Evolutionary conservation across 37 sponge, comb jelly and placozoan species (phyloP).

Genomic region (Axinella damicornis): DNA sequence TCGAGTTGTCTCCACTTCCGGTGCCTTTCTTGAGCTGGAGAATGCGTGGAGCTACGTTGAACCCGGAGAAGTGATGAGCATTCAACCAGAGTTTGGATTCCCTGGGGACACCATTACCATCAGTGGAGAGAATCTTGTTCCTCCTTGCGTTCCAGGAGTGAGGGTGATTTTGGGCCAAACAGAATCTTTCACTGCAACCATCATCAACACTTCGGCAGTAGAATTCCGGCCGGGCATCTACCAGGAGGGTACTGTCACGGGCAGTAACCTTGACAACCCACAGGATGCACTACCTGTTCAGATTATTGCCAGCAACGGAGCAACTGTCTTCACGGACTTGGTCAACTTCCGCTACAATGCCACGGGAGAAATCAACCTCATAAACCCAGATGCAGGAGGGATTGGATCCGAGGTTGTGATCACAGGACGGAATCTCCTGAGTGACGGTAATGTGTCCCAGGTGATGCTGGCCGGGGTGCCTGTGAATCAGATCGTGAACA

Average conservation of each 20-base stretch:
- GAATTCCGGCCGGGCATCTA: constrained; percentile 42
- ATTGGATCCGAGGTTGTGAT: constrained; percentile 53
- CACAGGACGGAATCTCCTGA: constrained; percentile 59
- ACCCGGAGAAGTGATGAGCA: constrained; percentile 30
- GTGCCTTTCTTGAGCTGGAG: constrained; percentile 42
- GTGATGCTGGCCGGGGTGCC: constrained; percentile 45
- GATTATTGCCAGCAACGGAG: constrained; percentile 40
- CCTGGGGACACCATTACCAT: constrained; percentile 48
- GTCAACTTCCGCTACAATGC: constrained; percentile 41
- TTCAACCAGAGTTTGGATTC: constrained; percentile 21
- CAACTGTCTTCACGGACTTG: constrained; percentile 5
- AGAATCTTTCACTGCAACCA: constrained; percentile 5
- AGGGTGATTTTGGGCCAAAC: constrained; percentile 50
- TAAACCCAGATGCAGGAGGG: constrained; percentile 54
- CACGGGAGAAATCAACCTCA: constrained; percentile 3
- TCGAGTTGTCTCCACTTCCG: constrained; percentile 37
- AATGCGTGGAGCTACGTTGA: constrained; percentile 51
- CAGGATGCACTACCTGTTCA: constrained; percentile 29
- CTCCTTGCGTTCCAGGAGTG: background rate
- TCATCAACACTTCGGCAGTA: constrained; percentile 22
- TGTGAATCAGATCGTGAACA: constrained; percentile 5
- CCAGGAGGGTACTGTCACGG: background rate
- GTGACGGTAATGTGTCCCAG: background rate
- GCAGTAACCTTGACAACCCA: constrained; percentile 13
- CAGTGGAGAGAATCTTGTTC: constrained; percentile 33